Conservation (phyloP, 2,888 invertebrate species). For the Hypomecis punctinalis region DNA sequence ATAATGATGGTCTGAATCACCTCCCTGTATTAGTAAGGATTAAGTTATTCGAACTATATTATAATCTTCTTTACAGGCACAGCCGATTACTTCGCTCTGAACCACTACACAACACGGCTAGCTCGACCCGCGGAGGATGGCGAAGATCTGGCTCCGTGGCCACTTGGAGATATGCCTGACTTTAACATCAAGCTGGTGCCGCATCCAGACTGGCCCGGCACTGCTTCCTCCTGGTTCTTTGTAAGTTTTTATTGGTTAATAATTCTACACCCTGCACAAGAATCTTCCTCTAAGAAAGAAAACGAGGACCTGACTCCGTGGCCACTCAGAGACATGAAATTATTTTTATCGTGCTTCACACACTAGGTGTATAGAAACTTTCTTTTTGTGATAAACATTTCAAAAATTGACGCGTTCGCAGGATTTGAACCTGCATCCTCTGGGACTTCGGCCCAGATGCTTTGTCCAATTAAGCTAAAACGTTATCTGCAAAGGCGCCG, state of each 20-base stretch:
- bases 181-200: conserved; percentile 41
- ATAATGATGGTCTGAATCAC: too few relatives aligned
- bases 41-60: too few relatives aligned
- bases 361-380: too few relatives aligned
- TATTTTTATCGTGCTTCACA: too few relatives aligned
- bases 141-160: conserved; percentile 48
- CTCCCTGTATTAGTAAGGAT: too few relatives aligned
- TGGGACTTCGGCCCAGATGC: too few relatives aligned
- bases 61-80: conserved; percentile 54
- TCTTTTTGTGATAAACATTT: too few relatives aligned
- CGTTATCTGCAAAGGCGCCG: too few relatives aligned
- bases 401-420: too few relatives aligned
- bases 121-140: conserved; percentile 52
- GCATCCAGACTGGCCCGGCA: conserved; percentile 45
- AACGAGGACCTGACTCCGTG: conserved; percentile 48
- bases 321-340: too few relatives aligned
- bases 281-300: conserved; percentile 25
- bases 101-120: conserved; percentile 84
- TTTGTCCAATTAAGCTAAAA: too few relatives aligned
- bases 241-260: conserved; percentile 36
- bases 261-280: background rate
- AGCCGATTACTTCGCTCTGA: conserved; percentile 87
- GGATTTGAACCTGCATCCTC: too few relatives aligned
- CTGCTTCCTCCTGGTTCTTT: conserved; percentile 46
- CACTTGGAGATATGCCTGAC: conserved; percentile 51